Conservation (phyloP, 2,888 invertebrate species). For the Heterodera filipjevi region DNA sequence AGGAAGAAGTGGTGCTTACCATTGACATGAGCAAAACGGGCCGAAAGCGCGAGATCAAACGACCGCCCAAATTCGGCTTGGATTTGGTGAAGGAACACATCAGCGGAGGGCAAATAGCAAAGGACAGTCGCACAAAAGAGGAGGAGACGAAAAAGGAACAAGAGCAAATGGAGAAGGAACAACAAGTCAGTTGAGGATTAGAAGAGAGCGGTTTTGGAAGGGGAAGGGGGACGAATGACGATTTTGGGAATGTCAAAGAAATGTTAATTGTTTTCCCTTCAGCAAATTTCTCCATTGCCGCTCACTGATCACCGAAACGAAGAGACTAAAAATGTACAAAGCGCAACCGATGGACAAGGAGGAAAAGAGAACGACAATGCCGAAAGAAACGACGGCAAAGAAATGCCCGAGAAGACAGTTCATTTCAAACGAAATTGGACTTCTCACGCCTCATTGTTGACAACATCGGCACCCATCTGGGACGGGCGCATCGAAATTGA, state of each 20-base stretch:
- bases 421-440: background rate
- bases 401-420: background rate
- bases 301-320: background rate
- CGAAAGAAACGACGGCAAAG: background rate
- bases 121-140: background rate
- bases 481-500: slow-evolving; percentile 37
- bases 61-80: slow-evolving; percentile 6
- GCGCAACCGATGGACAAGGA: background rate
- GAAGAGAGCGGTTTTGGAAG: background rate
- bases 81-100: slow-evolving; percentile 27
- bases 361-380: background rate
- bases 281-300: background rate
- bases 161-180: background rate
- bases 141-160: background rate
- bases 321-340: background rate
- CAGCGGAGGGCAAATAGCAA: background rate
- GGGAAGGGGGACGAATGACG: too few species aligned
- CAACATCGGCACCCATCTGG: slow-evolving; percentile 32
- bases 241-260: too few species aligned
- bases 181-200: background rate
- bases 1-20: slow-evolving; percentile 13
- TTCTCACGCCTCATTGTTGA: background rate
- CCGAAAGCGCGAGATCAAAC: slow-evolving; percentile 9
- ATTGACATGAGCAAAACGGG: slow-evolving; percentile 9
- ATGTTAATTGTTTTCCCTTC: background rate